A percentile compares a stretch with the other conserved stretches of the same genome.
Conservation (phyloP, 2,888 invertebrate genomes). For the Sphinx pinastri region DNA sequence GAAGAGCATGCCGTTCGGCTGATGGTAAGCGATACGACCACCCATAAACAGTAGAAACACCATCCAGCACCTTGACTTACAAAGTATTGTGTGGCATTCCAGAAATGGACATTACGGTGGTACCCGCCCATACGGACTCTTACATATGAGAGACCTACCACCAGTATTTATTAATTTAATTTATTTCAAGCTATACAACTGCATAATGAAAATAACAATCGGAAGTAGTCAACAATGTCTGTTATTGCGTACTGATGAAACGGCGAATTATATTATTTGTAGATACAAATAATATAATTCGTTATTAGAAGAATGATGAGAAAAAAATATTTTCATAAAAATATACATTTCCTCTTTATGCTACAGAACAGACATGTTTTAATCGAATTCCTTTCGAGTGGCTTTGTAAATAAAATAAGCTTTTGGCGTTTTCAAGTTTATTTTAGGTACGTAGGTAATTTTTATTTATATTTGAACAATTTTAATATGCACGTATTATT, state of each 20-base stretch:
- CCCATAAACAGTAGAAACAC: too few relatives aligned
- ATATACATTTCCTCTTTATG: slow-evolving; percentile 12
- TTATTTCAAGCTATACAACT: neutral
- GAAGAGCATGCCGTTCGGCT: too few relatives aligned
- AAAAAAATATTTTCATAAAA: slow-evolving; percentile 19
- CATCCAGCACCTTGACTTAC: too few relatives aligned
- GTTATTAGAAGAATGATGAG: neutral
- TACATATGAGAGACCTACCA: too few relatives aligned
- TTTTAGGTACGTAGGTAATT: neutral
- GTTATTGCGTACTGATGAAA: neutral
- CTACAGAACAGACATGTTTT: slow-evolving; percentile 8
- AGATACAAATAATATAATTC: too few relatives aligned
- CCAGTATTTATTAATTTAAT: too few relatives aligned
- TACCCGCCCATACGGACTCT: too few relatives aligned
- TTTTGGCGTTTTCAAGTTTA: neutral
- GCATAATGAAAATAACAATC: neutral
- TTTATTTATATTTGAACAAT: neutral
- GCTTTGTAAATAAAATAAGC: slow-evolving; percentile 5
- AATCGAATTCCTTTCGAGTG: slow-evolving; percentile 16
- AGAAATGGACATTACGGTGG: too few relatives aligned
- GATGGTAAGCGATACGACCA: too few relatives aligned
- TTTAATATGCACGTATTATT: neutral
- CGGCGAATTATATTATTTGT: neutral
- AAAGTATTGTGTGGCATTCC: too few relatives aligned
- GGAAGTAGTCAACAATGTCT: neutral